Evolutionary conservation across 1,140 invertebrate species (phyloP), one percentile per base, ranked within the genome.

Genomic region (Latrodectus geometricus): DNA sequence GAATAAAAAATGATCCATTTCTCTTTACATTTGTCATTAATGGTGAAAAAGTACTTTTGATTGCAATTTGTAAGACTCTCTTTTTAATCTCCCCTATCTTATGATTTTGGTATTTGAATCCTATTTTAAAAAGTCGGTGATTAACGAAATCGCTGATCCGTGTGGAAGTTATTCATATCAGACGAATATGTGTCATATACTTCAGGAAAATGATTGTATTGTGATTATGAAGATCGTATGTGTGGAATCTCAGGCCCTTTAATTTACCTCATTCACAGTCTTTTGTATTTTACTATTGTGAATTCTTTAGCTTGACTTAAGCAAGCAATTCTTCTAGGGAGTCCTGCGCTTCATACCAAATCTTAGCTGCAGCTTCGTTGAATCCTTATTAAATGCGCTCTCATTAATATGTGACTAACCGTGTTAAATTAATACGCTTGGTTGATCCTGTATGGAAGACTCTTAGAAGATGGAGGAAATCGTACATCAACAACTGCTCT

Each of bases 51-150:
- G 1, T 3, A 35, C 35, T 35, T 35, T 35, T 35, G 35, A 35
- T 35, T 35, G 35, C 35, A 35, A 35, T 35, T 35, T 35, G 35
- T 35, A 35, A 35, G 35, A 35, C 5, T 35, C n/a, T n/a, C n/a
- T n/a, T n/a, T n/a, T n/a, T n/a, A n/a, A n/a, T n/a, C n/a, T n/a
- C 35, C 35, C 35, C 35, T 35, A 35, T 35, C 35, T 35, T 5
- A 35, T 5, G 35, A 35, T 35, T 35, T 35, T 1, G 35, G 35
- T 35, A 35, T 35, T 35, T 35, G 35, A 35, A 35, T 35, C 61
- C 56, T 77, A 35, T 9, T 65, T 83, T 84, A 21, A 49, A 66
- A 82, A 76, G 73, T 9, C 56, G 65, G 82, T 84, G 82, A 84
- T 84, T 76, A 84, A 68, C 61, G 56, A 69, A 23, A 52, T 76